Evolutionary conservation across 2,797 vertebrate species (phyloP).

Genomic region (Scleropages formosus): DNA sequence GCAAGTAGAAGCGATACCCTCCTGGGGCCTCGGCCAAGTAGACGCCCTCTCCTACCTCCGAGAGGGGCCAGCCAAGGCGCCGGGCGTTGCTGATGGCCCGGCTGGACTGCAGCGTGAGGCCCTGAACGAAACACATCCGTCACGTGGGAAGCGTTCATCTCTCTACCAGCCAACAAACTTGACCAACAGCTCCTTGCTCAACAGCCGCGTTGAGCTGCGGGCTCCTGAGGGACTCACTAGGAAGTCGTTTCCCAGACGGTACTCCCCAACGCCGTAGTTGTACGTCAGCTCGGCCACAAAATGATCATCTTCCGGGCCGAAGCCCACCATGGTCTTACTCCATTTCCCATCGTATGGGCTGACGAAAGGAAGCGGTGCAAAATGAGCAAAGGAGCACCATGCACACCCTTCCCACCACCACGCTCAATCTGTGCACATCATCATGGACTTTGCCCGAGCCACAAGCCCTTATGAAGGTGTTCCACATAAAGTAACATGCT

Average conservation of each 20-base stretch:
- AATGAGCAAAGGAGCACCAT: not conserved
- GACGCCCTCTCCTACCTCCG: slow-evolving; percentile 67
- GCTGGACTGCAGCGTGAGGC: slow-evolving; percentile 85
- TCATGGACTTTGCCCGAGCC: no score
- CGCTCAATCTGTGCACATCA: no score
- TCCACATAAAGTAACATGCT: no score
- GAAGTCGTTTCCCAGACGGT: slow-evolving; percentile 90
- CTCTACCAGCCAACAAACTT: not conserved
- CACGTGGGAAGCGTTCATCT: no score
- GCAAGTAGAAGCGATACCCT: slow-evolving; percentile 87
- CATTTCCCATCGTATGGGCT: slow-evolving; percentile 97
- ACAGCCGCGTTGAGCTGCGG: not conserved
- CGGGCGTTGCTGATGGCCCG: slow-evolving; percentile 84
- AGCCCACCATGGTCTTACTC: slow-evolving; percentile 99
- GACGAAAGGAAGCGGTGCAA: not conserved
- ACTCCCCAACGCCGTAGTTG: slow-evolving; percentile 90
- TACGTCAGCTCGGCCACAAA: slow-evolving; percentile 95
- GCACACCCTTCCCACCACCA: no score
- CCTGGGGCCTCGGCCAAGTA: slow-evolving; percentile 86
- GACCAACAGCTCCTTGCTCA: not conserved
- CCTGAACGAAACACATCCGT: slow-evolving; percentile 58
- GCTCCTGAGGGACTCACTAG: slow-evolving; percentile 66
- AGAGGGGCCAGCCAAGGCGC: slow-evolving; percentile 83
- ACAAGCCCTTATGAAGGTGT: no score
- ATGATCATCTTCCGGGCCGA: slow-evolving; percentile 86